Conservation (phyloP, 2,797 vertebrate species). For the Lithobates sylvaticus region DNA sequence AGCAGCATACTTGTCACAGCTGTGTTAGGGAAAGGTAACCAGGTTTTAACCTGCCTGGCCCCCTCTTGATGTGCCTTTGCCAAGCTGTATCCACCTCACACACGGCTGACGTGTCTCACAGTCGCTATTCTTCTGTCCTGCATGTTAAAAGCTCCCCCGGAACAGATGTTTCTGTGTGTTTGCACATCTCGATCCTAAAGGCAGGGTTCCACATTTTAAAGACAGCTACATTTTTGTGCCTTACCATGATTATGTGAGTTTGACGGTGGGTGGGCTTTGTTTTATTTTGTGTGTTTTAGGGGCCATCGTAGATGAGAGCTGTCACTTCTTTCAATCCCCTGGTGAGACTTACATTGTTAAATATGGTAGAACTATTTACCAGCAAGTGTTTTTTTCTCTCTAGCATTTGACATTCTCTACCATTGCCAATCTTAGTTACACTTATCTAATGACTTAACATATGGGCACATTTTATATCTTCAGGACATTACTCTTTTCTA, state of each 20-base stretch:
- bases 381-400: neutral
- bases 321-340: slow-evolving; percentile 28
- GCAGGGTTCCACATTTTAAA: slow-evolving; percentile 27
- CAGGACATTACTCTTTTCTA: too few relatives aligned
- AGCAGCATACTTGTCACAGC: slow-evolving; percentile 87
- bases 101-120: slow-evolving; percentile 56
- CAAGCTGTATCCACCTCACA: slow-evolving; percentile 57
- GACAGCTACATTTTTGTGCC: slow-evolving; percentile 38
- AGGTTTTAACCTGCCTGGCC: slow-evolving; percentile 65
- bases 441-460: too few relatives aligned
- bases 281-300: slow-evolving; percentile 52
- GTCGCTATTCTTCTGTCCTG: slow-evolving; percentile 26
- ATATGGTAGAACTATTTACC: neutral
- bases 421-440: neutral
- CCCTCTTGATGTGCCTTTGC: slow-evolving; percentile 45
- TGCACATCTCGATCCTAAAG: slow-evolving; percentile 46
- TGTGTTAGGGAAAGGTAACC: slow-evolving; percentile 84
- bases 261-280: slow-evolving; percentile 58
- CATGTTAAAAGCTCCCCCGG: slow-evolving; percentile 13
- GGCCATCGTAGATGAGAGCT: slow-evolving; percentile 1
- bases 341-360: slow-evolving; percentile 8
- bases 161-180: slow-evolving; percentile 59
- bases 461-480: too few relatives aligned
- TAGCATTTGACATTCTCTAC: neutral
- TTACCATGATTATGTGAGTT: slow-evolving; percentile 46